A percentile compares a stretch with the other conserved stretches of the same genome.
phyloP scores from a whole-genome alignment of 2,888 invertebrate species.

The Microchrysa polita region DNA sequence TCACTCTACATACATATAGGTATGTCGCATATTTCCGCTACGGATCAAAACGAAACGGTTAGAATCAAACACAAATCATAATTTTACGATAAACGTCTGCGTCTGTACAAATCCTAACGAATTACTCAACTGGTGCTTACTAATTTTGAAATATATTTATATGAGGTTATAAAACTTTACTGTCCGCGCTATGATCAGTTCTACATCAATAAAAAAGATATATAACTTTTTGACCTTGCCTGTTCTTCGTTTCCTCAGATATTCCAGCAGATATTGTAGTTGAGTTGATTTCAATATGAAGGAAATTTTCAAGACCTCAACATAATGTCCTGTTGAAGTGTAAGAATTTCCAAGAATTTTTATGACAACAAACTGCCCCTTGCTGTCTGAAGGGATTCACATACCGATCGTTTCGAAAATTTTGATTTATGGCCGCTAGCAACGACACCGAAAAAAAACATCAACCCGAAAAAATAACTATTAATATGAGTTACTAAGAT shows the following conservation, averaged over 20 bases:
- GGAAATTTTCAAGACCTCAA: slow-evolving; percentile 1
- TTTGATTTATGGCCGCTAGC: slow-evolving; percentile 37
- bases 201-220: slow-evolving; percentile 8
- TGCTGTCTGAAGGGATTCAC: slow-evolving; percentile 11
- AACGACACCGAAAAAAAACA: background rate
- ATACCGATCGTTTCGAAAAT: background rate
- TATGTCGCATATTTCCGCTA: too few species aligned
- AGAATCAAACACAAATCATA: slow-evolving; percentile 20
- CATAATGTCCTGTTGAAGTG: background rate
- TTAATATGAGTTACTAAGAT: slow-evolving; percentile 8
- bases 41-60: background rate
- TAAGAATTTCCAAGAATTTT: slow-evolving; percentile 18
- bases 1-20: too few species aligned
- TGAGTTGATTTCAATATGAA: background rate
- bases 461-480: background rate
- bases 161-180: slow-evolving; percentile 35
- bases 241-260: background rate
- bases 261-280: background rate
- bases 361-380: slow-evolving; percentile 20
- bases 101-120: slow-evolving; percentile 34
- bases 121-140: slow-evolving; percentile 29
- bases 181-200: slow-evolving; percentile 14
- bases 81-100: slow-evolving; percentile 25
- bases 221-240: slow-evolving; percentile 18
- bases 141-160: slow-evolving; percentile 15